phyloP scores from a whole-genome alignment of 2,888 invertebrate species.

The Laothoe populi region DNA sequence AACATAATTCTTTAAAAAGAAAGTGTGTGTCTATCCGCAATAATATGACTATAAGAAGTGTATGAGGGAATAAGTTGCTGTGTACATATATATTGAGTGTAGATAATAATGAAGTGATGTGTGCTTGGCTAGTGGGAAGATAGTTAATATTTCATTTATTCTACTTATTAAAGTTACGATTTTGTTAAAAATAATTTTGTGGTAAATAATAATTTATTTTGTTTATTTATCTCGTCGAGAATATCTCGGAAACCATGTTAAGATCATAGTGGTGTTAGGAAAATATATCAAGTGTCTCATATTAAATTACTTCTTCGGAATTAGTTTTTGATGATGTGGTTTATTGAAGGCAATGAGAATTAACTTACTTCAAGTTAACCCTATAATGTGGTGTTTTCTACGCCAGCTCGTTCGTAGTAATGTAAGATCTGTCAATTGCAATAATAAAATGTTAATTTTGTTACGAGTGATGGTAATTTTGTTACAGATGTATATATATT shows the following conservation, averaged over 20 bases:
- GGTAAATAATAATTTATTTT: slow-evolving; percentile 25
- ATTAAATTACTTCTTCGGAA: neutral
- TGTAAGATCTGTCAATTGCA: slow-evolving; percentile 23
- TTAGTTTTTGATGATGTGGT: slow-evolving; percentile 9
- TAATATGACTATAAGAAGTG: slow-evolving; percentile 11
- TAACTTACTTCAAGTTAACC: neutral
- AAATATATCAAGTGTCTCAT: slow-evolving; percentile 2
- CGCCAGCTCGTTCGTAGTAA: neutral
- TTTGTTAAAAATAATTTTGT: slow-evolving; percentile 16
- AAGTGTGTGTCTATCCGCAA: slow-evolving; percentile 1
- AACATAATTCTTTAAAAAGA: slow-evolving; percentile 8
- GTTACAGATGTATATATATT: slow-evolving; percentile 36
- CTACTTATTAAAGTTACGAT: slow-evolving; percentile 15
- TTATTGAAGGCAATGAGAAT: neutral
- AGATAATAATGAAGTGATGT: slow-evolving; percentile 3
- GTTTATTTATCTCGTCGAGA: slow-evolving; percentile 20
- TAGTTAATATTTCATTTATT: slow-evolving; percentile 17
- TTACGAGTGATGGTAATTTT: slow-evolving; percentile 28
- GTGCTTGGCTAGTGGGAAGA: slow-evolving; percentile 3
- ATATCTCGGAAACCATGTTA: slow-evolving; percentile 8
- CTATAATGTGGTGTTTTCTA: neutral
- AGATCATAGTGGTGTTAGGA: slow-evolving; percentile 5
- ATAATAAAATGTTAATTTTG: slow-evolving; percentile 21
- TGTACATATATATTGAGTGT: slow-evolving; percentile 15
- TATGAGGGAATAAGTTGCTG: neutral